Conservation (phyloP, 2,797 vertebrate genomes). For the Antrozous pallidus region DNA sequence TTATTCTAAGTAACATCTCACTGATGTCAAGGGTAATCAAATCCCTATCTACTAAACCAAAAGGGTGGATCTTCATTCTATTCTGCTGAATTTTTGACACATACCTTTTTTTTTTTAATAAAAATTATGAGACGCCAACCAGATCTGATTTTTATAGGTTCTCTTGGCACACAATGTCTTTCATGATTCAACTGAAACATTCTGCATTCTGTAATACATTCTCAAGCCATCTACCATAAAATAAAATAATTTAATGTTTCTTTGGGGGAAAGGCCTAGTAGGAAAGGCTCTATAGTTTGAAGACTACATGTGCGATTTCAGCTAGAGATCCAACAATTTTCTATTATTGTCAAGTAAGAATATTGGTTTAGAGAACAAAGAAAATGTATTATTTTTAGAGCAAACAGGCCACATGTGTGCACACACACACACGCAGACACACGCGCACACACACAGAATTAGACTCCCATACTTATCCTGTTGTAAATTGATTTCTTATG, state of each 20-base stretch:
- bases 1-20: background rate
- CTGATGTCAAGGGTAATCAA: background rate
- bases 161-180: background rate
- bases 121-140: background rate
- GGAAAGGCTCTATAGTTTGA: background rate
- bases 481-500: slow-evolving; percentile 4
- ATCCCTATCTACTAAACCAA: background rate
- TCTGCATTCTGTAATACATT: background rate
- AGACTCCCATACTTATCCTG: background rate
- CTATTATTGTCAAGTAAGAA: background rate
- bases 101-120: background rate
- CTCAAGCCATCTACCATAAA: background rate
- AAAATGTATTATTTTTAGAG: background rate
- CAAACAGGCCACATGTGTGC: background rate
- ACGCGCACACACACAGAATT: background rate
- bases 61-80: background rate
- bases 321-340: background rate
- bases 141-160: background rate
- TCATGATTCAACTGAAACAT: background rate
- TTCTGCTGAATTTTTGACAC: background rate
- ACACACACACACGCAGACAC: background rate
- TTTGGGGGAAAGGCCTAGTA: background rate
- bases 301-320: background rate
- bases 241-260: background rate
- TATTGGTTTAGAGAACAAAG: background rate